These are phyloP conservation scores for Idaea dimidiata DNA, from an alignment of 2,888 invertebrate species.

Conservation along the genomic window DNA sequence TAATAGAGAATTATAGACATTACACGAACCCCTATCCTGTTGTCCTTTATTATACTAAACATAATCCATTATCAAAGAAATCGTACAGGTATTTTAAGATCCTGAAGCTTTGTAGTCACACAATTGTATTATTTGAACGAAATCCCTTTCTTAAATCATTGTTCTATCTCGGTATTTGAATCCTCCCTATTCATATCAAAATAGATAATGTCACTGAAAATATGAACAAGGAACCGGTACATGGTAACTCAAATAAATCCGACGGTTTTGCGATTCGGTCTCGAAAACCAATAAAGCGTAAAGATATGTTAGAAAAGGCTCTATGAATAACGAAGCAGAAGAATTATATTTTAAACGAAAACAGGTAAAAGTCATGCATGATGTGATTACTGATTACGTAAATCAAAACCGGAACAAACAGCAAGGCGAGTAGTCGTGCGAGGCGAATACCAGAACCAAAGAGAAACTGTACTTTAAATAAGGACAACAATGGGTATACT, in stretches of 20 bases:
- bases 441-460: constrained; percentile 42
- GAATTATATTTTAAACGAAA: constrained; percentile 8
- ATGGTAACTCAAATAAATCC: background rate
- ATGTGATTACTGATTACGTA: constrained; percentile 26
- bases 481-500: constrained; percentile 82
- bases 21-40: constrained; percentile 38
- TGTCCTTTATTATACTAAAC: constrained; percentile 8
- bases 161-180: background rate
- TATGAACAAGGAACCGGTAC: background rate
- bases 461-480: constrained; percentile 51
- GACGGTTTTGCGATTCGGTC: background rate
- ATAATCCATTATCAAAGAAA: background rate
- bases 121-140: constrained; percentile 1
- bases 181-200: background rate
- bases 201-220: background rate
- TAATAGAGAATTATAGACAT: constrained; percentile 71
- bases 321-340: constrained; percentile 11
- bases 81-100: background rate
- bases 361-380: constrained; percentile 28
- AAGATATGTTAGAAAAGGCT: constrained; percentile 3
- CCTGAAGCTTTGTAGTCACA: background rate
- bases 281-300: constrained; percentile 6
- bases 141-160: constrained; percentile 2
- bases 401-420: constrained; percentile 32
- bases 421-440: constrained; percentile 42